phyloP scores from a whole-genome alignment of 2,888 invertebrate genomes.

The Macaria notata region DNA sequence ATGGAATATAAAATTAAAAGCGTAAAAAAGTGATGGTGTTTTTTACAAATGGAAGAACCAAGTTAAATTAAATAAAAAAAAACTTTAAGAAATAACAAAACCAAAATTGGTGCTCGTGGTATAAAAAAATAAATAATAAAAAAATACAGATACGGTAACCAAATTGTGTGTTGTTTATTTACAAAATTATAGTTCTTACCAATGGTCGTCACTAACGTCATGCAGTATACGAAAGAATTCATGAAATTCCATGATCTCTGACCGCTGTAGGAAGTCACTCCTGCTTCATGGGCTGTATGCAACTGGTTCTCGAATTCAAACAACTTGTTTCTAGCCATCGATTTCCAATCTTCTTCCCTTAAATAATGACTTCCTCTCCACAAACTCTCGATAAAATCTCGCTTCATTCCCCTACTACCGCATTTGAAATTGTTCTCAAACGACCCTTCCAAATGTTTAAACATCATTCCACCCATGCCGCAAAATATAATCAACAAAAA shows the following conservation, averaged over 20 bases:
- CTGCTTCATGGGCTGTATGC: conserved; percentile 91
- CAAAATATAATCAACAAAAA: conserved; percentile 87
- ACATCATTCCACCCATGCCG: conserved; percentile 90
- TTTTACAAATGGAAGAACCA: no score
- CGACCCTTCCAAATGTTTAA: conserved; percentile 91
- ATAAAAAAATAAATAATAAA: no score
- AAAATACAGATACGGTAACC: no score
- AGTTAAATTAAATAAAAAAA: no score
- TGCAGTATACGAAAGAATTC: conserved; percentile 92
- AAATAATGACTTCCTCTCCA: conserved; percentile 92
- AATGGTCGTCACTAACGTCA: conserved; percentile 94
- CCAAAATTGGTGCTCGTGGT: no score
- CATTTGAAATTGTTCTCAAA: conserved; percentile 94
- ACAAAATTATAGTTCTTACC: conserved; percentile 83
- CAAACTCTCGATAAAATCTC: conserved; percentile 91
- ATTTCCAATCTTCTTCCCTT: conserved; percentile 95
- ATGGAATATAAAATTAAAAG: no score
- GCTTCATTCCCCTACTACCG: conserved; percentile 92
- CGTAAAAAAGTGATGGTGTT: no score
- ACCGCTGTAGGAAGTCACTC: conserved; percentile 91
- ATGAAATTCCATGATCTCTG: conserved; percentile 94
- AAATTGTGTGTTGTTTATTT: no score
- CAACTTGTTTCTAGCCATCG: conserved; percentile 89
- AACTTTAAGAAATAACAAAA: no score
- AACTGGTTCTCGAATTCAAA: conserved; percentile 93